These are phyloP conservation scores for Drosophila lacteicornis DNA, from an alignment of 1,140 invertebrate species.

Conservation along the genomic window DNA sequence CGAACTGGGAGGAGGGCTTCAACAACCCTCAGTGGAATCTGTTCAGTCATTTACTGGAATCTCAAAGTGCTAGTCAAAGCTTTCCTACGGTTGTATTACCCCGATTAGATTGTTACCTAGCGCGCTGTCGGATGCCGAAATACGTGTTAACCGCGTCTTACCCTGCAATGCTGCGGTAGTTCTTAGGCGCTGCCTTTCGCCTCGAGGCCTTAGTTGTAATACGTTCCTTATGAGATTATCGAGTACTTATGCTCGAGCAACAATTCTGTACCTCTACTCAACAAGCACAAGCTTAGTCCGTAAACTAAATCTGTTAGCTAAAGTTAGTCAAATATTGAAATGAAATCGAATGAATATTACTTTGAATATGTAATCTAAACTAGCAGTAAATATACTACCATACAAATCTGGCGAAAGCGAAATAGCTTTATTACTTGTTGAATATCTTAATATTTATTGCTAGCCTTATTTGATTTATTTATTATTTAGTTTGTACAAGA, in stretches of 20 bases:
- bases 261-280: slow-evolving; percentile 49
- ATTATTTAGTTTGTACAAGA: slow-evolving; percentile 46
- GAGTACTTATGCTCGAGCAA: slow-evolving; percentile 38
- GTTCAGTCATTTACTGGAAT: slow-evolving; percentile 56
- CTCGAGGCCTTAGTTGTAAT: slow-evolving; percentile 73
- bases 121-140: slow-evolving; percentile 43
- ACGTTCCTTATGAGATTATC: slow-evolving; percentile 72
- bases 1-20: slow-evolving; percentile 1
- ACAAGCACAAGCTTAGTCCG: slow-evolving; percentile 54
- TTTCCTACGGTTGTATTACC: slow-evolving; percentile 71
- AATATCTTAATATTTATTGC: slow-evolving; percentile 42
- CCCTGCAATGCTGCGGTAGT: slow-evolving; percentile 52
- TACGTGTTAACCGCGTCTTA: slow-evolving; percentile 5
- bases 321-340: slow-evolving; percentile 75
- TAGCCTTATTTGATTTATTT: slow-evolving; percentile 49
- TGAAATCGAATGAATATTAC: slow-evolving; percentile 53
- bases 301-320: slow-evolving; percentile 65
- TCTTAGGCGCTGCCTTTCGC: slow-evolving; percentile 72
- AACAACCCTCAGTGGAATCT: slow-evolving; percentile 12
- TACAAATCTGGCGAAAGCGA: slow-evolving; percentile 22
- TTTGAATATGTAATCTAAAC: slow-evolving; percentile 49
- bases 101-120: slow-evolving; percentile 58
- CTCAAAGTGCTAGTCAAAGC: slow-evolving; percentile 65
- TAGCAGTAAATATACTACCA: slow-evolving; percentile 55
- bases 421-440: slow-evolving; percentile 44